Evolutionary conservation across 1,140 invertebrate genomes (phyloP).

Genomic region (Galleria mellonella): DNA sequence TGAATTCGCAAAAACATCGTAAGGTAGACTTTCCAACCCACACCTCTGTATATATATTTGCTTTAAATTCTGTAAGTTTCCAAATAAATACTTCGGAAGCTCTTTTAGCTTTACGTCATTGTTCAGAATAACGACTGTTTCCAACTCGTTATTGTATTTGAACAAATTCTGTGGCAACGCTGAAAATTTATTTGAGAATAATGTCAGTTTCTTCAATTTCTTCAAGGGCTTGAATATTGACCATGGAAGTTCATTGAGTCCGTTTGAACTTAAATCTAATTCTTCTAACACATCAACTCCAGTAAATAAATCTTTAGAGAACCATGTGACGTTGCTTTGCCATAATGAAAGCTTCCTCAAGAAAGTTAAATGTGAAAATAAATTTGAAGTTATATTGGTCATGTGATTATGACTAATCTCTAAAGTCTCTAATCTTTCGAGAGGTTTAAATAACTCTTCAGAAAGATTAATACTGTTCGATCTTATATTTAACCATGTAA

Average conservation of each 20-base stretch:
- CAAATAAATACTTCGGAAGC: constrained; percentile 75
- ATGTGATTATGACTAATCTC: constrained; percentile 79
- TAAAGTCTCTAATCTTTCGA: constrained; percentile 75
- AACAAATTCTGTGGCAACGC: constrained; percentile 77
- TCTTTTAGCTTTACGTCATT: constrained; percentile 73
- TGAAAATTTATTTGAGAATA: constrained; percentile 77
- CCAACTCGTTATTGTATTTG: constrained; percentile 68
- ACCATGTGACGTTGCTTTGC: constrained; percentile 77
- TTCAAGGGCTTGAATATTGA: constrained; percentile 76
- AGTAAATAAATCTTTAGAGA: constrained; percentile 76
- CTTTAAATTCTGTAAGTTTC: constrained; percentile 72
- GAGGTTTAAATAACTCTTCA: constrained; percentile 70
- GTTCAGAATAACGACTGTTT: constrained; percentile 72
- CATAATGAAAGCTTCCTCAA: constrained; percentile 77
- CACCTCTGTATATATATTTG: constrained; percentile 69
- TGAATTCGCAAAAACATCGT: constrained; percentile 76
- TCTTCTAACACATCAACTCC: constrained; percentile 74
- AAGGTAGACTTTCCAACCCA: constrained; percentile 71
- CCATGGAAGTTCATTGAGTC: constrained; percentile 74
- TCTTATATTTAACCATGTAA: constrained; percentile 76
- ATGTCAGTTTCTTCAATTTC: constrained; percentile 76
- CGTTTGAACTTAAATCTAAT: constrained; percentile 78
- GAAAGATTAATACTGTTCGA: constrained; percentile 77
- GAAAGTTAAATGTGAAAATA: constrained; percentile 76
- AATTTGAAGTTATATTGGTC: constrained; percentile 71